These are phyloP conservation scores for Catostomus latipinnis DNA, from an alignment of 2,797 vertebrate species.

Conservation along the genomic window DNA sequence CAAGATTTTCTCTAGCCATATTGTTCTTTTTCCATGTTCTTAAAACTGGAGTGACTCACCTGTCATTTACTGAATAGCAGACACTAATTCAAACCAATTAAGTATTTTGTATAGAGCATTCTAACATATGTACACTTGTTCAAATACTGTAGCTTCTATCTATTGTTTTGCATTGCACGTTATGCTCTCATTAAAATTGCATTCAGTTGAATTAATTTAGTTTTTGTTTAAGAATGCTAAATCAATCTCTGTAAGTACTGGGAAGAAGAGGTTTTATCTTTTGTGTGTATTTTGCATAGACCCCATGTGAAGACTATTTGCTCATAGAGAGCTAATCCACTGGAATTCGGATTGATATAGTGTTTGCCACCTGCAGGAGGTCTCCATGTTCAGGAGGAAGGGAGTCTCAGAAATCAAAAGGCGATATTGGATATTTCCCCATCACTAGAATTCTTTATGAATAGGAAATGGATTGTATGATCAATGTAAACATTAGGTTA, in stretches of 20 bases:
- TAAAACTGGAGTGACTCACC: neutral
- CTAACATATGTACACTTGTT: too few relatives aligned
- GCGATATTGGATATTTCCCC: neutral
- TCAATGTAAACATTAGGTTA: neutral
- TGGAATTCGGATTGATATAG: neutral
- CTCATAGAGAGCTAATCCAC: neutral
- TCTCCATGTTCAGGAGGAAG: slow-evolving; percentile 3
- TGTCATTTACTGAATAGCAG: neutral
- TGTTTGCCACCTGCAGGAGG: neutral
- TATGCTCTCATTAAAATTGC: neutral
- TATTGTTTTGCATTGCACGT: neutral
- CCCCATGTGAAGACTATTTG: neutral
- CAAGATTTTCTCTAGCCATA: neutral
- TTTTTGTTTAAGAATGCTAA: neutral
- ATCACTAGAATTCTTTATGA: neutral
- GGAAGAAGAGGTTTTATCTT: neutral
- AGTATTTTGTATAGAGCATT: too few relatives aligned
- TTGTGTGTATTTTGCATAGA: neutral
- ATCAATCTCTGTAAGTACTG: neutral
- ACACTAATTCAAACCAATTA: neutral
- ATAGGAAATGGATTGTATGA: neutral
- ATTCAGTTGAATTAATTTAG: neutral
- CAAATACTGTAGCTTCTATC: too few relatives aligned
- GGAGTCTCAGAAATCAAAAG: neutral
- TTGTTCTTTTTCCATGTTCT: neutral